phyloP scores from a whole-genome alignment of 2,113 vertebrate genomes.

The Myrmecobius fasciatus region DNA sequence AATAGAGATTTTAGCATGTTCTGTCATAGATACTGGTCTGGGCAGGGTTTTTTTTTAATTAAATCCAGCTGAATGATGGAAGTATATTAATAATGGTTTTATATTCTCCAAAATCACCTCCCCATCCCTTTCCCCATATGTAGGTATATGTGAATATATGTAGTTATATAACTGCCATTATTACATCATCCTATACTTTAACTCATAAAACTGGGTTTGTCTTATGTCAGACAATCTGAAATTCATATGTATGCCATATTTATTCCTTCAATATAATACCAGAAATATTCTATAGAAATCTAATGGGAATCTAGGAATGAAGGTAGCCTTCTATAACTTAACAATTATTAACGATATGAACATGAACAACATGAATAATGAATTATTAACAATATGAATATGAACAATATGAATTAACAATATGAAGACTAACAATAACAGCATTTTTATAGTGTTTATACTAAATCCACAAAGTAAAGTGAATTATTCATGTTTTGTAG shows the following conservation, averaged over 20 bases:
- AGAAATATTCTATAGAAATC: not conserved
- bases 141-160: slow-evolving; percentile 82
- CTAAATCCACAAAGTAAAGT: not conserved
- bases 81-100: slow-evolving; percentile 84
- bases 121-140: slow-evolving; percentile 73
- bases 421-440: not conserved
- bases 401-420: no score
- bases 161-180: slow-evolving; percentile 80
- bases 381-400: no score
- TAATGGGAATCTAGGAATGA: not conserved
- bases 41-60: slow-evolving; percentile 81
- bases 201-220: slow-evolving; percentile 79
- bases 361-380: no score
- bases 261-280: not conserved
- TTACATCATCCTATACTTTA: slow-evolving; percentile 80
- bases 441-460: not conserved
- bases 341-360: no score
- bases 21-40: slow-evolving; percentile 77
- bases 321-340: not conserved
- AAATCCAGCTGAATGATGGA: slow-evolving; percentile 85
- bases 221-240: slow-evolving; percentile 63
- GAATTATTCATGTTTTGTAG: not conserved
- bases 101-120: slow-evolving; percentile 77
- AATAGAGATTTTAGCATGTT: slow-evolving; percentile 76
- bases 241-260: not conserved